phyloP scores from a whole-genome alignment of 2,888 invertebrate genomes.

The Agelastica alni region DNA sequence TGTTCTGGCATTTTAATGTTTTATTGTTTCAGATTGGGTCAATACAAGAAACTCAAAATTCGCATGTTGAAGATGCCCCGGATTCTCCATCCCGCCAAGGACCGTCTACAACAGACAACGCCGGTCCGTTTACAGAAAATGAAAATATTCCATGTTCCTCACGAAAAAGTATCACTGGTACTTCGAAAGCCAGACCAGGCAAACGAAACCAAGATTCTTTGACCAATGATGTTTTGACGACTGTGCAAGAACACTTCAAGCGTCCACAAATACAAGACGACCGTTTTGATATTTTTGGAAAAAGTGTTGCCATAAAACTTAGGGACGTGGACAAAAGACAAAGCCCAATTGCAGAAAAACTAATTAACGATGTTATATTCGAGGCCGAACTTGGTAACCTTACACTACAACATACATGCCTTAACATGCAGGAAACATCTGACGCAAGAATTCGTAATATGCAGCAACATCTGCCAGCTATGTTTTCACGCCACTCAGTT shows the following conservation, averaged over 20 bases:
- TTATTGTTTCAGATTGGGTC: conserved; percentile 4
- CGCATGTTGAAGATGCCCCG: conserved; percentile 3
- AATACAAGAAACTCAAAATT: conserved; percentile 9
- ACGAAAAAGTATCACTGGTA: conserved; percentile 2
- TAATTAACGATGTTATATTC: background rate
- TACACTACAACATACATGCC: too few relatives aligned
- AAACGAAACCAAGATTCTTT: conserved; percentile 14
- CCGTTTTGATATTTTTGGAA: conserved; percentile 10
- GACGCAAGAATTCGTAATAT: too few relatives aligned
- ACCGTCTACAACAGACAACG: too few relatives aligned
- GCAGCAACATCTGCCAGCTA: too few relatives aligned
- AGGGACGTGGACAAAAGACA: background rate
- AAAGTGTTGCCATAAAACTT: conserved; percentile 3
- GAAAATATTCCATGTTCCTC: too few relatives aligned
- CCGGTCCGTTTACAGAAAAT: too few relatives aligned
- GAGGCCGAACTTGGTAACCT: too few relatives aligned
- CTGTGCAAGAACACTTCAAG: conserved; percentile 15
- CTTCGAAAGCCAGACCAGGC: conserved; percentile 3
- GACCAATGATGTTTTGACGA: conserved; percentile 14
- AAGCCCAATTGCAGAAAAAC: background rate
- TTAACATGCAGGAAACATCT: too few relatives aligned
- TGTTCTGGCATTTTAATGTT: background rate
- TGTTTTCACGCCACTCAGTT: too few relatives aligned
- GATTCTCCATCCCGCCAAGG: too few relatives aligned
- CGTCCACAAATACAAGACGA: background rate